Percentiles rank a stretch among this genome's conserved stretches.
Conservation (phyloP, 2,113 vertebrate genomes). For the Oxyura jamaicensis region DNA sequence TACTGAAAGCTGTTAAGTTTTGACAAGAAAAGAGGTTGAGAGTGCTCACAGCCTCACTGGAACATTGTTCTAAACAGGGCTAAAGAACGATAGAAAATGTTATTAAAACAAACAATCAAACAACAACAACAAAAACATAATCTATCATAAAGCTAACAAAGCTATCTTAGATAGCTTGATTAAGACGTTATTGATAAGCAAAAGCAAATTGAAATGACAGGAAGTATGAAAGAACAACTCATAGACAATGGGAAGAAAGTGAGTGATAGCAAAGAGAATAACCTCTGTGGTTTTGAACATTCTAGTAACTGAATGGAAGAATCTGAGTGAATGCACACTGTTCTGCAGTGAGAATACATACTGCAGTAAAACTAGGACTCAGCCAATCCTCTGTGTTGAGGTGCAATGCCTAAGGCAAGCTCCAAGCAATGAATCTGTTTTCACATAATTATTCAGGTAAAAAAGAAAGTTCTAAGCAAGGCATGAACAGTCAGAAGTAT, state of each 20-base stretch:
- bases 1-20: not conserved
- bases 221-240: not conserved
- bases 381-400: not conserved
- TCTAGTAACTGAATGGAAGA: not conserved
- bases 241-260: not conserved
- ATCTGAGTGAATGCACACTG: not conserved
- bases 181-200: not conserved
- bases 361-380: not conserved
- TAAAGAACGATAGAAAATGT: not conserved
- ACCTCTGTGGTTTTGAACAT: not conserved
- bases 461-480: constrained; percentile 24
- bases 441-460: constrained; percentile 43
- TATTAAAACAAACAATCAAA: not conserved
- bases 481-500: not conserved
- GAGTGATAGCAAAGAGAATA: not conserved
- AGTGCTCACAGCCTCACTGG: not conserved
- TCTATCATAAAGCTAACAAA: too few relatives aligned
- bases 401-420: constrained; percentile 55
- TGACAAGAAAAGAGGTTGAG: not conserved
- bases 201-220: not conserved
- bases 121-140: not conserved
- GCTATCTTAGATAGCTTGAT: not conserved
- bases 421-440: not conserved
- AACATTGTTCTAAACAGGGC: not conserved
- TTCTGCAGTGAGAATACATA: not conserved